Conservation (phyloP, 2,888 invertebrate genomes). For the Apamea epomidion region DNA sequence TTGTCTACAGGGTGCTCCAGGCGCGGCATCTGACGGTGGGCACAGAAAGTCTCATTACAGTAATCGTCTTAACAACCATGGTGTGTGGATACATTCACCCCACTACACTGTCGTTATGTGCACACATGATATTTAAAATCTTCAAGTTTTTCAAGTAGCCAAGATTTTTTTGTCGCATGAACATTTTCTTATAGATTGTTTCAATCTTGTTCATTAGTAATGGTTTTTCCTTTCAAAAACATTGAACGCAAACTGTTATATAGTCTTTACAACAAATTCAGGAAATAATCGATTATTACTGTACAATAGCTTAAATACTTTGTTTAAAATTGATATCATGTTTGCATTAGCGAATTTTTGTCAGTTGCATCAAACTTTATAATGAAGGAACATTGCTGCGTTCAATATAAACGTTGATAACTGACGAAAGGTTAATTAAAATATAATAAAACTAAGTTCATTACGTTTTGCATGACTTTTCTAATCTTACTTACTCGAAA, state of each 20-base stretch:
- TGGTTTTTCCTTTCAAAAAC: neutral
- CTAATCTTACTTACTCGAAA: constrained; percentile 45
- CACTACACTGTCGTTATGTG: constrained; percentile 69
- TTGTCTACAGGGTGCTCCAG: constrained; percentile 85
- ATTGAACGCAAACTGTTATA: constrained; percentile 1
- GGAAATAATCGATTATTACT: constrained; percentile 10
- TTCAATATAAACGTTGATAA: constrained; percentile 53
- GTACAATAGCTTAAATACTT: neutral
- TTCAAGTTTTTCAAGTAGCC: constrained; percentile 11
- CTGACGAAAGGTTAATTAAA: constrained; percentile 51
- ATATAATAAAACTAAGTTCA: constrained; percentile 55
- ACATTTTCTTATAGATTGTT: neutral
- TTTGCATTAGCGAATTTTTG: constrained; percentile 33
- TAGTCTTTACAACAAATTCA: neutral
- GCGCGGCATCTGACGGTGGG: constrained; percentile 91
- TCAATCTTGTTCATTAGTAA: neutral
- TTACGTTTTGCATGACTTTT: constrained; percentile 52
- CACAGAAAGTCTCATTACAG: constrained; percentile 94
- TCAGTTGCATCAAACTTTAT: constrained; percentile 43
- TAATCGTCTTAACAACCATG: constrained; percentile 93
- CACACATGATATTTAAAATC: constrained; percentile 62
- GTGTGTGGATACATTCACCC: constrained; percentile 88
- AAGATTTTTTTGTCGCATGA: constrained; percentile 14
- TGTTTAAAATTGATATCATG: constrained; percentile 34
- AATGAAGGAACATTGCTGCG: constrained; percentile 22